Base-by-base conservation (phyloP, 2,113 vertebrate genomes). In the Vidua macroura region DNA sequence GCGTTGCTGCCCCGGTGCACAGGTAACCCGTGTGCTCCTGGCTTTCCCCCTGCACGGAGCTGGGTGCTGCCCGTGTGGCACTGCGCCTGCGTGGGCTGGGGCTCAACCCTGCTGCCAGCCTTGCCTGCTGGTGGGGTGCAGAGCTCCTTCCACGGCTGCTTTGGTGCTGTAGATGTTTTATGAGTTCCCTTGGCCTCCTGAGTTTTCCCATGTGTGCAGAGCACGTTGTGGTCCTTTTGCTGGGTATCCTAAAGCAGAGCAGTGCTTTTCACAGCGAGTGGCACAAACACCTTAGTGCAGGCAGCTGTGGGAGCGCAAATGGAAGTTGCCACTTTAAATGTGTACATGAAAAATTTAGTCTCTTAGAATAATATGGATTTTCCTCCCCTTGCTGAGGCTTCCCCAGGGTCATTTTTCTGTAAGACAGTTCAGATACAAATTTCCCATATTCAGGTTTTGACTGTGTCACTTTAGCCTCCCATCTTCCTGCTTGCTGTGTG, bases 21-120 rank as follows among this genome's bases (percentile, higher is more conserved):
- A 3, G n/a, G 9, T 15, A 5, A 46, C 2, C 15, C 3, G 5
- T 17, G 30, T 51, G 25, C 51, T 39, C 23, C 39, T 39, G 60
- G 15, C 17, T 80, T 22, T 43, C 21, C 43, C 33, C 12, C 53
- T 56, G 53, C 0, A 0, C 15, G 15, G 48, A 37, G 43, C 48
- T 0, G 3, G 20, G 48, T 18, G 10, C 44, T 3, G 3, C 13
- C 4, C 0, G 1, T 3, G 13, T 1, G 5, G 44, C 0, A 1
- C 52, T 33, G 46, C 12, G 4, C 41, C 41, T 3, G 28, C 4
- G 3, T 37, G 28, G 3, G 13, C 17, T 4, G 39, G 17, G 33
- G 9, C 48, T 83, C 11, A 0, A 0, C 68, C 31, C n/a, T 39
- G 7, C 12, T 0, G 0, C n/a, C 49, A 56, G 73, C 69, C 30